Percentiles rank a stretch among this genome's conserved stretches.
Evolutionary conservation across 2,888 invertebrate species (phyloP).

Genomic region (Dusona sp.): DNA sequence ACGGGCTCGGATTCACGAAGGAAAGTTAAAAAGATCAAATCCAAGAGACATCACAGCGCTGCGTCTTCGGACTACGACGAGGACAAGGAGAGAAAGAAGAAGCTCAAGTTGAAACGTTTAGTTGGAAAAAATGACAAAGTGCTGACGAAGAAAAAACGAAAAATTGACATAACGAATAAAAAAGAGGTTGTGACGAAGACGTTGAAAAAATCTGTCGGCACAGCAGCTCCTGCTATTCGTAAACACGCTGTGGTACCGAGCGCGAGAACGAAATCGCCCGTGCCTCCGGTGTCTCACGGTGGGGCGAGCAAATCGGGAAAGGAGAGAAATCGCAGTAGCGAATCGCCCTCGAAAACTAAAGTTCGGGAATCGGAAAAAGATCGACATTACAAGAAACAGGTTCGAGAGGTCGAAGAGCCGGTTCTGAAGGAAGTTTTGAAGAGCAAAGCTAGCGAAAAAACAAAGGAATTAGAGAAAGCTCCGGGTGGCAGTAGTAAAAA

Average conservation of each 20-base stretch:
- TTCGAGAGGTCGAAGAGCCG: constrained; percentile 74
- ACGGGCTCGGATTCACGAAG: constrained; percentile 86
- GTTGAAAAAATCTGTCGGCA: constrained; percentile 53
- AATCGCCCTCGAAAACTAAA: constrained; percentile 76
- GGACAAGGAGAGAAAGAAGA: constrained; percentile 85
- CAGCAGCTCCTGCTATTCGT: constrained; percentile 59
- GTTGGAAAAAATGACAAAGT: constrained; percentile 80
- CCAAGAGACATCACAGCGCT: constrained; percentile 87
- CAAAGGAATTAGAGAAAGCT: constrained; percentile 79
- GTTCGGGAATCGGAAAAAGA: constrained; percentile 76
- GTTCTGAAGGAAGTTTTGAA: constrained; percentile 73
- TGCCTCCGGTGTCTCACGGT: constrained; percentile 70
- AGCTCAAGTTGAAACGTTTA: constrained; percentile 82
- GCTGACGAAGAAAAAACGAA: constrained; percentile 80
- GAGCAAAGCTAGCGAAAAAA: constrained; percentile 75
- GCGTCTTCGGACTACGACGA: constrained; percentile 89
- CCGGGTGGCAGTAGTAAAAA: constrained; percentile 67
- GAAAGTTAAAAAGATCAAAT: constrained; percentile 85
- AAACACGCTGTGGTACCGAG: constrained; percentile 68
- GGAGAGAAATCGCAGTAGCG: constrained; percentile 80
- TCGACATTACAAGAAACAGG: constrained; percentile 75
- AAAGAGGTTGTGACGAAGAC: constrained; percentile 70
- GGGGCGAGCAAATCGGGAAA: constrained; percentile 74
- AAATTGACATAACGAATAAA: constrained; percentile 75
- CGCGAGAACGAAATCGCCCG: constrained; percentile 74